Evolutionary conservation across 1,140 invertebrate species (phyloP).

Genomic region (Drosophila azteca): DNA sequence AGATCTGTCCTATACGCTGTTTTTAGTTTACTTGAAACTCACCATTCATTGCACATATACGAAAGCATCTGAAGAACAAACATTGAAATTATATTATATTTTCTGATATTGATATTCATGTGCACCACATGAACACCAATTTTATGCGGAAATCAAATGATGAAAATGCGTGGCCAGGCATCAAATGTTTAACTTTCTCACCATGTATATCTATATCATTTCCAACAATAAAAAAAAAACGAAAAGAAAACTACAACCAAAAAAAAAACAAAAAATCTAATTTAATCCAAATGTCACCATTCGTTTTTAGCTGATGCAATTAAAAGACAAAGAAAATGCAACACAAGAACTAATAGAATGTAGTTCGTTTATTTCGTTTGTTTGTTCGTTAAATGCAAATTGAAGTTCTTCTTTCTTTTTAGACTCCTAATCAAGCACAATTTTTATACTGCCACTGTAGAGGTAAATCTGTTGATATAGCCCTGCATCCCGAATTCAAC

Average conservation of each 20-base stretch:
- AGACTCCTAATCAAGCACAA: conserved; percentile 42
- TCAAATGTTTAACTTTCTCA: conserved; percentile 66
- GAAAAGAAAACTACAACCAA: conserved; percentile 6
- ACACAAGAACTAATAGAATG: conserved; percentile 58
- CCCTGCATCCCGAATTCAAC: conserved; percentile 34
- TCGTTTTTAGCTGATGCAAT: conserved; percentile 47
- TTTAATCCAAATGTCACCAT: conserved; percentile 43
- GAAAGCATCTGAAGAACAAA: conserved; percentile 31
- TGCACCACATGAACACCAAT: conserved; percentile 6
- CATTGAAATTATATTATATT: conserved; percentile 37
- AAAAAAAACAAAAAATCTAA: conserved; percentile 16
- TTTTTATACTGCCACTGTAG: conserved; percentile 39
- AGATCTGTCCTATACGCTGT: conserved; percentile 43
- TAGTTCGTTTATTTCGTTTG: conserved; percentile 40
- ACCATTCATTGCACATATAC: conserved; percentile 57
- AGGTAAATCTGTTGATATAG: conserved; percentile 34
- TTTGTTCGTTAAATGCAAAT: conserved; percentile 63
- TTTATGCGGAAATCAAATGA: conserved; percentile 38
- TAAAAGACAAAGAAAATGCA: conserved; percentile 23
- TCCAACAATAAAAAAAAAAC: conserved; percentile 28
- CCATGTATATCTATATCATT: conserved; percentile 51
- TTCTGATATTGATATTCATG: conserved; percentile 20
- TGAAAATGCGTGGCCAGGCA: conserved; percentile 83
- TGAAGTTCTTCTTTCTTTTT: conserved; percentile 53
- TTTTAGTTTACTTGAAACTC: conserved; percentile 36